Evolutionary conservation across 1,140 invertebrate genomes (phyloP), one percentile per base, ranked within the genome.

Genomic region (Drosophila obscura): DNA sequence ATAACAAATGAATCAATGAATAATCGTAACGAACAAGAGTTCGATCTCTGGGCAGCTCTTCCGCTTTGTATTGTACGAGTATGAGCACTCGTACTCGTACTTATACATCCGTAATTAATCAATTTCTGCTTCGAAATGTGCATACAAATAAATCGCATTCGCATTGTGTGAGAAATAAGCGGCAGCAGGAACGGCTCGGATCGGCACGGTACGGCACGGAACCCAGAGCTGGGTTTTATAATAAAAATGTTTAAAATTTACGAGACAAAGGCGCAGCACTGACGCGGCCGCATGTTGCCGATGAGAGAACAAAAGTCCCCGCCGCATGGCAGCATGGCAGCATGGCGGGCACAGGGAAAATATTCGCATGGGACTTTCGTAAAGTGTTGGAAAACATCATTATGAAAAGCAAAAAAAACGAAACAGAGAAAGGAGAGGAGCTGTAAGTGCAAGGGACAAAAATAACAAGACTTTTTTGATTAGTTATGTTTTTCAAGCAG

Each of bases 241-340:
- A 87, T 85, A 87, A 87, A 87, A 87, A 82, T 87, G 74, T 87
- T 57, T 81, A 49, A 87, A 72, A 85, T 87, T 85, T 87, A 82
- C 65, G 82, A 85, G 82, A 87, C 82, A 85, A 85, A 85, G 82
- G 82, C 78, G 74, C 64, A 82, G 82, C 69, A 74, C 72, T 87
- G 82, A 85, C 82, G 78, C 68, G 63, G 59, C 69, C 78, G 66
- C 81, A 82, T 82, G 80, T 82, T 79, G 77, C 66, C 72, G 44
- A 26, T 35, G 39, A 43, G 39, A 43, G 41, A 52, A 24, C 45
- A 62, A 74, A 60, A 65, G 46, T 15, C 45, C 60, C 59, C 58
- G 35, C 63, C 44, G 62, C 61, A 24, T 24, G 22, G 22, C 22
- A 22, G 62, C 61, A 24, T 24, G 22, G 22, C 22, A 22, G 22